A percentile compares a stretch with the other conserved stretches of the same genome.
Evolutionary conservation across 2,888 invertebrate species (phyloP).

Genomic region (Coelogynopora nodosa): DNA sequence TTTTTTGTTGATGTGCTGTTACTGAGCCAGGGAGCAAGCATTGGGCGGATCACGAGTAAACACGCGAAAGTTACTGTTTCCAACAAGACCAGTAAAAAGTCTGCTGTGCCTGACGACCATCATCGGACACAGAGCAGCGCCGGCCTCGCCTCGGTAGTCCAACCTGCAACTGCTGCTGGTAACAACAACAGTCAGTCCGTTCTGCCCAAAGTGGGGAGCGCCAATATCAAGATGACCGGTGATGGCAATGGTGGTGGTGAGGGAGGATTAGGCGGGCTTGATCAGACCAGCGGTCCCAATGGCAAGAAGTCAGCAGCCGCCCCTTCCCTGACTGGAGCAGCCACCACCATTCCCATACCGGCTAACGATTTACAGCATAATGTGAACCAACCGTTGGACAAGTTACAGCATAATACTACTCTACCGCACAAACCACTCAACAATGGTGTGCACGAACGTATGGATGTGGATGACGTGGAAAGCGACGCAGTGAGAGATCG

Average conservation of each 20-base stretch:
- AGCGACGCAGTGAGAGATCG: background rate
- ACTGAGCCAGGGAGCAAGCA: conserved; percentile 29
- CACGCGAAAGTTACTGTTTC: conserved; percentile 42
- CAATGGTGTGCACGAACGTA: background rate
- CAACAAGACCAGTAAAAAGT: background rate
- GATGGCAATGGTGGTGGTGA: background rate
- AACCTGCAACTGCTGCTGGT: background rate
- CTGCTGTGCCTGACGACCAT: background rate
- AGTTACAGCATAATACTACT: background rate
- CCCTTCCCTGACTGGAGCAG: too few species aligned
- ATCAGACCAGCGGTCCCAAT: background rate
- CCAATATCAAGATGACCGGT: background rate
- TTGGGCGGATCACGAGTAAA: conserved; percentile 46
- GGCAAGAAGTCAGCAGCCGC: background rate
- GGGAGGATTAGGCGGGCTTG: background rate
- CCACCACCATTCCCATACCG: background rate
- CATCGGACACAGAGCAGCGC: background rate
- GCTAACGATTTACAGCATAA: background rate
- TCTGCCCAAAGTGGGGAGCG: background rate
- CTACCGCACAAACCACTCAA: background rate
- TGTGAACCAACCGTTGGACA: background rate
- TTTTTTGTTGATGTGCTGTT: background rate
- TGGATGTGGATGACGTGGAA: background rate
- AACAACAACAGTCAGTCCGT: background rate
- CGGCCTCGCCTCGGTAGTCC: background rate